Evolutionary conservation across 2,888 invertebrate species (phyloP).

Genomic region (Lordiphosa andalusiaca): DNA sequence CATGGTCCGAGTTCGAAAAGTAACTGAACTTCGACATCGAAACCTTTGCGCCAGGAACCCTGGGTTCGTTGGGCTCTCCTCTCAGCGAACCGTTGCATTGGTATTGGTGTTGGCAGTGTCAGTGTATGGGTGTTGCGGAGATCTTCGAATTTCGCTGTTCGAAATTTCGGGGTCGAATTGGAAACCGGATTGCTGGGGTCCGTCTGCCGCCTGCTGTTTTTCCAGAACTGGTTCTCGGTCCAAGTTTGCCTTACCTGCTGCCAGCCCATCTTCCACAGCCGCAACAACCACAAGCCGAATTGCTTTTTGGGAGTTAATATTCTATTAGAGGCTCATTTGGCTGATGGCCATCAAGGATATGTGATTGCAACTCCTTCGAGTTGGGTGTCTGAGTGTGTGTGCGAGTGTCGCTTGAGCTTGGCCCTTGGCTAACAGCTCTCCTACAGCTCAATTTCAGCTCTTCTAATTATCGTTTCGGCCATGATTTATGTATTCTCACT

Average conservation of each 20-base stretch:
- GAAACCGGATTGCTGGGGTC: slow-evolving; percentile 58
- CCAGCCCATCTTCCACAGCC: slow-evolving; percentile 20
- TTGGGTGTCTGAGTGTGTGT: not conserved
- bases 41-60: slow-evolving; percentile 11
- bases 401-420: slow-evolving; percentile 25
- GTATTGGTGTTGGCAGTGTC: slow-evolving; percentile 34
- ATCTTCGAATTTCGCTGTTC: slow-evolving; percentile 63
- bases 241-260: slow-evolving; percentile 66
- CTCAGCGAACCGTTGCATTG: slow-evolving; percentile 5
- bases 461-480: slow-evolving; percentile 57
- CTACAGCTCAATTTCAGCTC: slow-evolving; percentile 47
- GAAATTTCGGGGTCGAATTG: slow-evolving; percentile 30
- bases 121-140: slow-evolving; percentile 47
- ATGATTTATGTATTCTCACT: slow-evolving; percentile 58
- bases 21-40: slow-evolving; percentile 62
- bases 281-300: slow-evolving; percentile 38
- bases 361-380: slow-evolving; percentile 11
- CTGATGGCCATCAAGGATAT: slow-evolving; percentile 77
- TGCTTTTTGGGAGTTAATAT: slow-evolving; percentile 75
- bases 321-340: slow-evolving; percentile 79
- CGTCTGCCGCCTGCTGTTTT: slow-evolving; percentile 24
- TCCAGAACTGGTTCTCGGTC: slow-evolving; percentile 56
- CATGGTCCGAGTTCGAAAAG: slow-evolving; percentile 44
- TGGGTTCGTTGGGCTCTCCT: slow-evolving; percentile 30
- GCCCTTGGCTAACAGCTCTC: slow-evolving; percentile 1